A percentile compares a stretch with the other conserved stretches of the same genome.
phyloP scores from a whole-genome alignment of 2,888 invertebrate species.

The Eupithecia tripunctaria region DNA sequence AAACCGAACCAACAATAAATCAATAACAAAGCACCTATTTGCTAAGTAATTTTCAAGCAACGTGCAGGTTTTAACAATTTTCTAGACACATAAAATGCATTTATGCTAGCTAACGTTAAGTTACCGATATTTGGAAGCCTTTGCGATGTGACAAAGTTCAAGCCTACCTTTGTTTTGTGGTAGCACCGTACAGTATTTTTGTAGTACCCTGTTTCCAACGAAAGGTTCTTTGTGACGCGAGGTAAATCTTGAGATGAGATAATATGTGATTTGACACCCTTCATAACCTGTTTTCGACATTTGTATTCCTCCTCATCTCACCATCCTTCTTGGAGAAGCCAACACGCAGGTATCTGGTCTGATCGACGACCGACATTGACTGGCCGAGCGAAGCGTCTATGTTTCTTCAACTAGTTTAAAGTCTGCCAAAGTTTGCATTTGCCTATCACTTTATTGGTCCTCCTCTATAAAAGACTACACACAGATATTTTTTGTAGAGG shows the following conservation, averaged over 20 bases:
- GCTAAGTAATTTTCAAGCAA: not conserved
- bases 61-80: not conserved
- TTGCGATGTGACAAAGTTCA: not conserved
- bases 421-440: not conserved
- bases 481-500: no score
- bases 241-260: not conserved
- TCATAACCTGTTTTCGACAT: not conserved
- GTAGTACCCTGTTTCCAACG: not conserved
- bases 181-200: not conserved
- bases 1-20: not conserved
- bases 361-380: not conserved
- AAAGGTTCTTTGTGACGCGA: not conserved
- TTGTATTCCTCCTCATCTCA: not conserved
- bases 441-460: not conserved
- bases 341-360: no score
- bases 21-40: not conserved
- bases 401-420: not conserved
- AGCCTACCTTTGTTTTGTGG: not conserved
- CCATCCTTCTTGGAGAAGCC: no score
- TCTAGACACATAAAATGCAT: not conserved
- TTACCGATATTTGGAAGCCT: not conserved
- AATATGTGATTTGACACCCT: not conserved
- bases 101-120: not conserved
- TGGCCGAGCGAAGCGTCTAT: not conserved
- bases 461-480: not conserved